These are phyloP conservation scores for Lamprotornis superbus DNA, from an alignment of 2,113 vertebrate species.

Conservation along the genomic window DNA sequence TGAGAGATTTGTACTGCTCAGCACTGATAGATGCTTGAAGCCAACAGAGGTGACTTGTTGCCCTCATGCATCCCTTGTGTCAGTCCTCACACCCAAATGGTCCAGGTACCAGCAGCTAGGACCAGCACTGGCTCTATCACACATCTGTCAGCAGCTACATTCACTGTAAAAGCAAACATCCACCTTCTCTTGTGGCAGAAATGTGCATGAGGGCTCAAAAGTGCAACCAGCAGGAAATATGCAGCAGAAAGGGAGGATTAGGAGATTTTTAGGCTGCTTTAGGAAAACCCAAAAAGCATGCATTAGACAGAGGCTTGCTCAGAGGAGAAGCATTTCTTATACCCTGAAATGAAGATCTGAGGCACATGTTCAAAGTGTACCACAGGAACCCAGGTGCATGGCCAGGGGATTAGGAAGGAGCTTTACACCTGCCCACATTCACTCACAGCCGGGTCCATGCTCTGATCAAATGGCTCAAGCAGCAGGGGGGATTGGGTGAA, in stretches of 20 bases:
- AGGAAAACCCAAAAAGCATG: not conserved
- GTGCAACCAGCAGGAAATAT: not conserved
- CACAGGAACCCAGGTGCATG: not conserved
- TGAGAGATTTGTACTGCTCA: not conserved
- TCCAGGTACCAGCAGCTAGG: not conserved
- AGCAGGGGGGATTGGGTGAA: not conserved
- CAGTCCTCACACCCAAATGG: not conserved
- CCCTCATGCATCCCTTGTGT: not conserved
- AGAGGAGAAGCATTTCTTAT: not conserved
- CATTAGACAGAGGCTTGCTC: not conserved
- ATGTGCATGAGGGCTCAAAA: not conserved
- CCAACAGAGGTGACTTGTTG: not conserved
- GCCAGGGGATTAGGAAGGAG: not conserved
- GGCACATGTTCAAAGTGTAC: not conserved
- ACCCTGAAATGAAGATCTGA: not conserved
- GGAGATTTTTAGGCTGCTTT: slow-evolving; percentile 10
- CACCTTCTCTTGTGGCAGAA: not conserved
- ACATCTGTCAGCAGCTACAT: not conserved
- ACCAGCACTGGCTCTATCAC: not conserved
- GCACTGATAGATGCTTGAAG: not conserved
- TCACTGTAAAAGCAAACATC: not conserved
- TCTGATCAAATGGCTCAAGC: not conserved
- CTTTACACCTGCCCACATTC: slow-evolving; percentile 22
- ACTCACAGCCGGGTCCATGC: not conserved
- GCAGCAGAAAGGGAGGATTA: not conserved